phyloP scores from a whole-genome alignment of 1,140 invertebrate species.

The Bombus superbus region DNA sequence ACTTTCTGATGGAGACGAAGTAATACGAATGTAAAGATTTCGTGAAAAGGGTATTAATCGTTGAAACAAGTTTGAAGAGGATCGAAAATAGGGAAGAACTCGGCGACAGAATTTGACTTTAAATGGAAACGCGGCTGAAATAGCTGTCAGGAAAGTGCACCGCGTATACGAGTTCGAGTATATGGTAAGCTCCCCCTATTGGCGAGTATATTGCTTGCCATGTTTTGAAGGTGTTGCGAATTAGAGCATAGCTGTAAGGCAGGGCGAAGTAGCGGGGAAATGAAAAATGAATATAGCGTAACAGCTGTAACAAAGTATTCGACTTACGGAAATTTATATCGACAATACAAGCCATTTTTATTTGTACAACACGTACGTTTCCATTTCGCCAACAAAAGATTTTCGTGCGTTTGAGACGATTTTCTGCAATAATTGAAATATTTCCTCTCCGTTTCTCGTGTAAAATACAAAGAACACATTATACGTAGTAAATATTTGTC shows the following conservation, averaged over 20 bases:
- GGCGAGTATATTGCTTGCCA: neutral
- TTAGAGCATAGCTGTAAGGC: constrained; percentile 4
- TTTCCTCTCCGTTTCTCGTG: too few species aligned
- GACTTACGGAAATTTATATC: neutral
- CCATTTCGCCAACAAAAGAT: neutral
- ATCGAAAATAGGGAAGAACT: neutral
- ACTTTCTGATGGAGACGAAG: neutral
- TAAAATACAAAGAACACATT: too few species aligned
- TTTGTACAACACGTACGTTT: neutral
- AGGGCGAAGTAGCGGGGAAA: neutral
- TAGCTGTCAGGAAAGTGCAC: neutral
- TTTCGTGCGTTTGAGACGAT: neutral
- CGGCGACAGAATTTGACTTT: neutral
- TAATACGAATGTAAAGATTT: neutral
- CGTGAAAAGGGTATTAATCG: constrained; percentile 2
- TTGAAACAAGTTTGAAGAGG: neutral
- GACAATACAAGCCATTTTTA: too few species aligned
- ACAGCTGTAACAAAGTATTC: constrained; percentile 2
- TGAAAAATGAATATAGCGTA: constrained; percentile 7
- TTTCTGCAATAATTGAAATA: too few species aligned
- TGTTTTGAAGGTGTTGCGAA: constrained; percentile 27
- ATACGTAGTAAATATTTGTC: too few species aligned
- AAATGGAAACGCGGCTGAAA: constrained; percentile 12
- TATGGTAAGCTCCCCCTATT: neutral
- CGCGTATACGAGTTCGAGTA: neutral